phyloP scores from a whole-genome alignment of 2,797 vertebrate genomes.

The Danio choprae region DNA sequence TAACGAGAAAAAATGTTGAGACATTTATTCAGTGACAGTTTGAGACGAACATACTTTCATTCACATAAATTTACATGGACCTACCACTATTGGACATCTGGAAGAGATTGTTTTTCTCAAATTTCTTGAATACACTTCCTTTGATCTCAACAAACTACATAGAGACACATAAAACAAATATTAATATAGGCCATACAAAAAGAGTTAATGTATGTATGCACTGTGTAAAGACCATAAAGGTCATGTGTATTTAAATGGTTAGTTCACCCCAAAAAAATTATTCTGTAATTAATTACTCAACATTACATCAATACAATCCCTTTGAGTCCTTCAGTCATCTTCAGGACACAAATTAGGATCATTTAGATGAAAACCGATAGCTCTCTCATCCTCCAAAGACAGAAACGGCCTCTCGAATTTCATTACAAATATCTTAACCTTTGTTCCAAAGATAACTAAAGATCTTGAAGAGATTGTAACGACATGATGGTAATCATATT shows the following conservation, averaged over 20 bases:
- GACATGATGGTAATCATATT: too few relatives aligned
- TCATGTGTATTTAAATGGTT: not conserved
- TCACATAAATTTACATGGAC: slow-evolving; percentile 59
- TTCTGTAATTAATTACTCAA: too few relatives aligned
- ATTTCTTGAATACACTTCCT: slow-evolving; percentile 98
- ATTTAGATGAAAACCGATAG: too few relatives aligned
- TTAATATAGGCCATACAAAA: slow-evolving; percentile 10
- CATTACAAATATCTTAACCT: too few relatives aligned
- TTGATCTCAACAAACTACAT: slow-evolving; percentile 97
- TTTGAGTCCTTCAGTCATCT: too few relatives aligned
- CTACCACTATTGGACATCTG: slow-evolving; percentile 98
- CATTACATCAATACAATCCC: too few relatives aligned
- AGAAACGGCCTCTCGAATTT: too few relatives aligned
- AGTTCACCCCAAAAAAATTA: too few relatives aligned
- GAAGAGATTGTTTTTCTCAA: slow-evolving; percentile 98
- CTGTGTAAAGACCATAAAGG: not conserved
- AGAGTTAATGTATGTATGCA: not conserved
- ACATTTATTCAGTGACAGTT: not conserved
- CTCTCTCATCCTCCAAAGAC: too few relatives aligned
- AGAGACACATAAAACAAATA: slow-evolving; percentile 14
- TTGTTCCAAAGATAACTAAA: too few relatives aligned
- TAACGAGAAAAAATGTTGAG: slow-evolving; percentile 59
- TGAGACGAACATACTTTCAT: not conserved
- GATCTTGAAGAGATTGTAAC: too few relatives aligned
- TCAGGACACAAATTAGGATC: too few relatives aligned